phyloP scores from a whole-genome alignment of 2,797 vertebrate species.

The Aphelocoma californica region DNA sequence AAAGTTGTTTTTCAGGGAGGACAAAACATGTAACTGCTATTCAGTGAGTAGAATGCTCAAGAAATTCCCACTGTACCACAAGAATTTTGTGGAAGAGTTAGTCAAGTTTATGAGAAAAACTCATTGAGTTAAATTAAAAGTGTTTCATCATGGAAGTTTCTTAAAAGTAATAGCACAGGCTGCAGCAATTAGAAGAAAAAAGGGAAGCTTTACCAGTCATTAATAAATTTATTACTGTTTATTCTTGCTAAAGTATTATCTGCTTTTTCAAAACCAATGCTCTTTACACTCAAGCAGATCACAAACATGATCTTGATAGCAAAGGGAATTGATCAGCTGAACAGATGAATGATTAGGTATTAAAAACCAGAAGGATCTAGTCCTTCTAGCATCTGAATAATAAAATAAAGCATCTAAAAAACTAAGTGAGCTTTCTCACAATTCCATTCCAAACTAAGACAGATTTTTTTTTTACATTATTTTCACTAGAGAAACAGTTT shows the following conservation, averaged over 20 bases:
- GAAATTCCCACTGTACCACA: not conserved
- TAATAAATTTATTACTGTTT: not conserved
- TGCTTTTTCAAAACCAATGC: not conserved
- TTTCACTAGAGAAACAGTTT: not conserved
- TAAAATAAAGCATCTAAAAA: not conserved
- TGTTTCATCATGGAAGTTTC: not conserved
- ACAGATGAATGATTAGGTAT: not conserved
- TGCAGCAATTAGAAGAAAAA: not conserved
- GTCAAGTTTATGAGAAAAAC: not conserved
- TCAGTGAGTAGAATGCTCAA: not conserved
- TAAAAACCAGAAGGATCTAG: not conserved
- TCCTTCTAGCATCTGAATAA: not conserved
- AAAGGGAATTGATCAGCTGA: not conserved
- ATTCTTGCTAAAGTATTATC: not conserved
- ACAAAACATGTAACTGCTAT: not conserved
- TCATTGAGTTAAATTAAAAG: not conserved
- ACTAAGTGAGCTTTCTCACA: not conserved
- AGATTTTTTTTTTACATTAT: not conserved
- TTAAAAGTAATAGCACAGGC: not conserved
- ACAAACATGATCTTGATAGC: not conserved
- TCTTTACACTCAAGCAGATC: not conserved
- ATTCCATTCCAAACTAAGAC: not conserved
- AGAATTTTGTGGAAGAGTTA: not conserved
- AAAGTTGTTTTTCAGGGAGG: not conserved
- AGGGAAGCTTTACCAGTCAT: not conserved